Base-by-base conservation (phyloP, 2,113 vertebrate species). In the Trichomycterus rosablanca region DNA sequence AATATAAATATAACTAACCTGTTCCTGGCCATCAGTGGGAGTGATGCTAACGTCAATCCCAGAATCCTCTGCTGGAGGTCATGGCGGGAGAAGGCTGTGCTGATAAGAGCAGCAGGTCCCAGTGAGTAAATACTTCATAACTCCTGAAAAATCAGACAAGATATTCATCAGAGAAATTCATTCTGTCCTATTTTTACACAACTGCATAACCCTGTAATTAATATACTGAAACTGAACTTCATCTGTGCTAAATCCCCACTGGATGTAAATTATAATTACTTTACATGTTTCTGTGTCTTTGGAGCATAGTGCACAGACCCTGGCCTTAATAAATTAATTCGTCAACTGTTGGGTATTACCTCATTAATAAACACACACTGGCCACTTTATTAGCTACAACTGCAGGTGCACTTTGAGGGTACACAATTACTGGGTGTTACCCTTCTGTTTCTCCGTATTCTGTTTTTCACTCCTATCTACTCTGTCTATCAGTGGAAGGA, bases 21-120 rank as follows among this genome's bases (percentile, higher is more conserved):
- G 86, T 85, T 83, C 83, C 87, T 91, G 81, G 94, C 93, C 92
- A 95, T 96, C 30, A 86, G 90, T 80, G 86, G 87, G 68, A 87
- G 81, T 76, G 85, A 78, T 78, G 78, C 76, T 80, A 77, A 76
- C 75, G 81, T 83, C 83, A 88, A 76, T 84, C 81, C 86, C 87
- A 87, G 82, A 74, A 78, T 77, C 83, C 87, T 89, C 80, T 86
- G 71, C 74, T 53, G 86, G 88, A 84, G 70, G 75, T 87, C 84
- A 86, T 92, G 84, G 81, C 80, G 72, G 85, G 75, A 67, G 63
- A 74, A 76, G 76, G 74, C 42, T 69, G 46, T 48, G 74, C 75
- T 58, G 72, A 78, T 63, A 80, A 75, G 71, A 78, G 71, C 43
- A 76, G 73, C 79, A 77, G 83, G 76, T 83, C 79, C 75, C 74